Evolutionary conservation across 1,140 invertebrate species (phyloP).

Genomic region (Drosophila prosaltans): DNA sequence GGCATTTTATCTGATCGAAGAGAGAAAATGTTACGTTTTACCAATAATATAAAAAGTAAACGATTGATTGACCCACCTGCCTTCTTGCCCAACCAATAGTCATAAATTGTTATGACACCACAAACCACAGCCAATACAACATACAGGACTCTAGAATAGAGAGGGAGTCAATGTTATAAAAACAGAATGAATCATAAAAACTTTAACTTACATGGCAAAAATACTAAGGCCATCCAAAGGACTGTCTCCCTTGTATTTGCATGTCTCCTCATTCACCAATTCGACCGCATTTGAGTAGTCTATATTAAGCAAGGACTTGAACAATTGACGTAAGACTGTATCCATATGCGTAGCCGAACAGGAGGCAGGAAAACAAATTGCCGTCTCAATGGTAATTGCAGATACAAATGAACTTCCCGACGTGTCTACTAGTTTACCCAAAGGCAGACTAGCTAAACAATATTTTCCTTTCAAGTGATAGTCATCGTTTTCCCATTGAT

Average conservation of each 20-base stretch:
- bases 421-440: neutral
- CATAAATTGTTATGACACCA: conserved; percentile 1
- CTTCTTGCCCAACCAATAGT: conserved; percentile 7
- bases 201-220: neutral
- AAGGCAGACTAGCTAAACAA: neutral
- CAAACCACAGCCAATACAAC: conserved; percentile 2
- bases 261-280: conserved; percentile 3
- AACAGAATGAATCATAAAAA: neutral
- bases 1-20: conserved; percentile 1
- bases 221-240: conserved; percentile 2
- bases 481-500: neutral
- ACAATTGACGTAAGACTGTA: neutral
- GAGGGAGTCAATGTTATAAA: neutral
- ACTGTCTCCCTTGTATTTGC: neutral
- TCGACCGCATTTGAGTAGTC: neutral
- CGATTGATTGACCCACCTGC: neutral
- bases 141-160: neutral
- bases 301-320: neutral
- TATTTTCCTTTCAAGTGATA: neutral
- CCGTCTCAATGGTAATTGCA: neutral
- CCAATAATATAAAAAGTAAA: neutral
- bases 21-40: neutral
- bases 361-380: conserved; percentile 7
- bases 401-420: neutral
- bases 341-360: neutral